Evolutionary conservation across 2,888 invertebrate genomes (phyloP).

Genomic region (Lacanobia wlatinum): DNA sequence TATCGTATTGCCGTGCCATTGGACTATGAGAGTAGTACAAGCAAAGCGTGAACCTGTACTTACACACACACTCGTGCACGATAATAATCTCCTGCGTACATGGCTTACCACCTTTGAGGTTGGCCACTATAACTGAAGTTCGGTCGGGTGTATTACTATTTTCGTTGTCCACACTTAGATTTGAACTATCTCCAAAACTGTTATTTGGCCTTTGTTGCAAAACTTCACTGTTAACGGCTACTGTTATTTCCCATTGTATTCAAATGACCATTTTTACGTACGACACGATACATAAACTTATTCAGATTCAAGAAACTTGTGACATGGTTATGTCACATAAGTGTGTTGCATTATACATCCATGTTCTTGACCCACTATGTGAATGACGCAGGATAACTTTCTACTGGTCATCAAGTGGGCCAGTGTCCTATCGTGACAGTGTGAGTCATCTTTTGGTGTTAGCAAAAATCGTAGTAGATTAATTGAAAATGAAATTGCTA

Average conservation of each 20-base stretch:
- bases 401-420: conserved; percentile 58
- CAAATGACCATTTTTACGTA: conserved; percentile 1
- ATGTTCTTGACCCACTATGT: conserved; percentile 71
- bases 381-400: conserved; percentile 66
- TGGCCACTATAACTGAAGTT: too few relatives aligned
- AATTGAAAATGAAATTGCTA: not conserved
- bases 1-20: too few relatives aligned
- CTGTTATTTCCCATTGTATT: conserved; percentile 13
- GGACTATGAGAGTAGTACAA: too few relatives aligned
- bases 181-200: not conserved
- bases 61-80: too few relatives aligned
- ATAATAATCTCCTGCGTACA: too few relatives aligned
- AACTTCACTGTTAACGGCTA: not conserved
- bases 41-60: too few relatives aligned
- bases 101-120: too few relatives aligned
- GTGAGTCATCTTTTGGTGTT: conserved; percentile 39
- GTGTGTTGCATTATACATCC: conserved; percentile 63
- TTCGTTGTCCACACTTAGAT: too few relatives aligned
- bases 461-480: conserved; percentile 15
- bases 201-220: not conserved
- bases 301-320: conserved; percentile 7
- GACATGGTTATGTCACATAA: conserved; percentile 57
- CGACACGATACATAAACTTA: not conserved
- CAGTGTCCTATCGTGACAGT: conserved; percentile 29
- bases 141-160: too few relatives aligned